Base-by-base conservation (phyloP, 1,140 invertebrate species). In the Drosophila dunni region DNA sequence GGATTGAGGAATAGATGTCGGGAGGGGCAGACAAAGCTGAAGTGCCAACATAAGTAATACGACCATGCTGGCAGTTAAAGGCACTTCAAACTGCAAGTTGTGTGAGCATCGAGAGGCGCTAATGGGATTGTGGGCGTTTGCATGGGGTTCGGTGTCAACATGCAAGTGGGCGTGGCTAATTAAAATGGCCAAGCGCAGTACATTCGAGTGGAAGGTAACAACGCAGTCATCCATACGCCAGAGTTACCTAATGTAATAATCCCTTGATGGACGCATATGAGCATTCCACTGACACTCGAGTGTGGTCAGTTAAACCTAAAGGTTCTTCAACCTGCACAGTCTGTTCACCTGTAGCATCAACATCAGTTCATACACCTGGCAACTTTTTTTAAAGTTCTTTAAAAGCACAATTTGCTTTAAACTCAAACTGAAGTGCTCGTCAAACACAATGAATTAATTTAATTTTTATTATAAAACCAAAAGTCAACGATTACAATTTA, bases 41-140 rank as follows among this genome's bases (percentile, higher is more conserved):
- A 65, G 63, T 65, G 50, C 20, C 40, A 38, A 44, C 62, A 65
- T 54, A 44, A 65, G 51, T 56, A 65, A 65, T 56, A 36, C 24
- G 15, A 29, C 4, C 40, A 42, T 42, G 10, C 29, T 8, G 53
- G 62, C 62, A 56, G 34, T 56, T 56, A 10, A 56, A 40, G 13
- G 13, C 53, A 11, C 53, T 56, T 20, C 15, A 20, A 46, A 46
- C 13, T 46, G 15, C 15, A 15, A 46, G 45, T 46, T 20, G 45
- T 15, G 36, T 15, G 36, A 11, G 53, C 13, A 7, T 17, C 1
- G 36, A 24, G 53, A 24, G 53, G 36, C 34, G 53, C 36, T 40
- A 56, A 56, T 56, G 53, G 38, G 29, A 29, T 13, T 24, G 13
- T 50, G 46, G 50, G 4, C n/a, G 29, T 38, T 3, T 8, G 36